Evolutionary conservation across 2,113 vertebrate genomes (phyloP), one percentile per base, ranked within the genome.

Genomic region (Nothocercus julius): DNA sequence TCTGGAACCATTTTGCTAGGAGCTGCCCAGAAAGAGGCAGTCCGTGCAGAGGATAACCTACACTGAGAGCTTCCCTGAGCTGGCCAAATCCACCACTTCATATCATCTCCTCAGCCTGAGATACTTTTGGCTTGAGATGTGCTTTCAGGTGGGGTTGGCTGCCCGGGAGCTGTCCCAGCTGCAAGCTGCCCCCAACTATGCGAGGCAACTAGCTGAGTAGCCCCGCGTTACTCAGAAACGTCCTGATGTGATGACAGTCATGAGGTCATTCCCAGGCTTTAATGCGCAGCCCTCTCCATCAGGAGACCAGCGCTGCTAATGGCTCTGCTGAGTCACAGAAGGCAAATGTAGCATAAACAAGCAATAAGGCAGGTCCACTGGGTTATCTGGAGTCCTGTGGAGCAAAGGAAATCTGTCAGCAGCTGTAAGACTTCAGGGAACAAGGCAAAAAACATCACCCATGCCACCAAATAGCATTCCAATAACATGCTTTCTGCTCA

Each of bases 261-360:
- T 87, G 47, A 82, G 75, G 89, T 25, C 64, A 87, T 74, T 87
- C 77, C 93, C 90, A 78, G 70, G 66, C 72, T 86, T 86, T 72
- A 53, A 72, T 61, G 27, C 69, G 85, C 86, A 70, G 80, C 93
- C 80, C 76, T 96, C 92, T 45, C 82, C 54, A 51, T 94, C 58
- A 79, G 45, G 94, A 94, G 45, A 51, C 67, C 44, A 70, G 77
- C 36, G 13, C 63, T 82, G 77, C 69, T 78, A 44, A 75, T 82
- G 82, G 82, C 86, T 83, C 16, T 79, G 89, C 96, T 95, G 92
- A 96, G 81, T 95, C 94, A 95, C 77, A 78, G 78, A 45, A 81
- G 66, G 45, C 66, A 78, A 94, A 85, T 89, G 88, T 58, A 96
- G 49, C 80, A 83, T 61, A 53, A 85, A 82, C 74, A 85, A 34